These are phyloP conservation scores for Pedetes capensis DNA, from an alignment of 2,113 vertebrate species.

Conservation along the genomic window DNA sequence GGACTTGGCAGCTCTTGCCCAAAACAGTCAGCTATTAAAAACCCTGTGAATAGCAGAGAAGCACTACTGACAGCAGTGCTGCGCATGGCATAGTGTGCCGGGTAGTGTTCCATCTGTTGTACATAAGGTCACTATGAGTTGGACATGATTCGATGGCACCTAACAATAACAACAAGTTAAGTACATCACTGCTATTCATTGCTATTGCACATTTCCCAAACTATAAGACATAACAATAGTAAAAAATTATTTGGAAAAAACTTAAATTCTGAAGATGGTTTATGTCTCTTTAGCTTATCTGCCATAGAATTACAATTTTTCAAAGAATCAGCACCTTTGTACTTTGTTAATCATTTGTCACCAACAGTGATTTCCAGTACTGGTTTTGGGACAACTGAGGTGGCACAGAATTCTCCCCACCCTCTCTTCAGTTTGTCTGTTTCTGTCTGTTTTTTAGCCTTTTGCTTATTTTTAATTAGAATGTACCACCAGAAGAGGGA, in stretches of 20 bases:
- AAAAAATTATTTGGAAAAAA: background rate
- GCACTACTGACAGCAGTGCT: too few species aligned
- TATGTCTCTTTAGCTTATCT: background rate
- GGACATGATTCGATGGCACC: too few species aligned
- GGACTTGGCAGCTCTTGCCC: too few species aligned
- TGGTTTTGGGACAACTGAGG: background rate
- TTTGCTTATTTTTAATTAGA: background rate
- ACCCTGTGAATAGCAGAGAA: too few species aligned
- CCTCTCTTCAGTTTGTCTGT: too few species aligned
- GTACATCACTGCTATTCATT: background rate
- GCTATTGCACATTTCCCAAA: background rate
- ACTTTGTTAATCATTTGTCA: slow-evolving; percentile 27
- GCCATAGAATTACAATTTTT: background rate
- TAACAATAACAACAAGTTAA: too few species aligned
- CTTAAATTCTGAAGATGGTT: background rate
- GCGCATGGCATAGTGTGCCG: too few species aligned
- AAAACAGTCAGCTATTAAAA: too few species aligned
- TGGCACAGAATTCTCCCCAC: background rate
- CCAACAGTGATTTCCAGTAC: background rate
- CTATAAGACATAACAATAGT: background rate
- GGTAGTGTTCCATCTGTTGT: too few species aligned
- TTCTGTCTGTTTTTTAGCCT: too few species aligned
- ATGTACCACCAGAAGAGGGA: background rate
- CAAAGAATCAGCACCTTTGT: background rate
- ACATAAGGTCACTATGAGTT: too few species aligned